Conservation (phyloP, 2,888 invertebrate genomes). For the Mamestra brassicae region DNA sequence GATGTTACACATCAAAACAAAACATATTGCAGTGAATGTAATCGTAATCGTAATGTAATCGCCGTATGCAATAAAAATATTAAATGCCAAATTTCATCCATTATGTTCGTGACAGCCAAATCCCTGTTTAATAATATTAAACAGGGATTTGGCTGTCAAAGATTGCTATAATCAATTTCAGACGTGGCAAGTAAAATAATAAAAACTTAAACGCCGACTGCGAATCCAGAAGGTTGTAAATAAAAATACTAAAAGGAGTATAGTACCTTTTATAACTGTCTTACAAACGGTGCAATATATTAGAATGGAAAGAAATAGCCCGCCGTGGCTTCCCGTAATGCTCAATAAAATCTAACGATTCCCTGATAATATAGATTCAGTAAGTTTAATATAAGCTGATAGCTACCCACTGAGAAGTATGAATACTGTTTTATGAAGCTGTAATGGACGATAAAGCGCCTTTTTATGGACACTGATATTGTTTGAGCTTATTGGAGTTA, state of each 20-base stretch:
- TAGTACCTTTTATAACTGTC: conserved; percentile 38
- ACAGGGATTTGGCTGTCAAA: too few relatives aligned
- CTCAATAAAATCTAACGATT: conserved; percentile 63
- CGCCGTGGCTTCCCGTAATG: conserved; percentile 53
- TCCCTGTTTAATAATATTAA: conserved; percentile 12
- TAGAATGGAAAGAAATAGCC: conserved; percentile 47
- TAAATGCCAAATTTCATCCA: conserved; percentile 3
- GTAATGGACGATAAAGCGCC: conserved; percentile 39
- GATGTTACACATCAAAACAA: not conserved
- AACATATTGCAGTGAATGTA: not conserved
- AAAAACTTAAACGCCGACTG: conserved; percentile 18
- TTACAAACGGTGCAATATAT: conserved; percentile 56
- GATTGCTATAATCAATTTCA: conserved; percentile 22
- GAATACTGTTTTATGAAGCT: conserved; percentile 54
- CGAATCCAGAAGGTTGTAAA: conserved; percentile 38
- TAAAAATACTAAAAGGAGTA: conserved; percentile 44
- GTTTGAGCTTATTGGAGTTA: conserved; percentile 48
- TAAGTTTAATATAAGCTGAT: conserved; percentile 62
- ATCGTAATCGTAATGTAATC: too few relatives aligned
- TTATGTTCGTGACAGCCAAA: conserved; percentile 27
- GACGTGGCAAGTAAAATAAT: conserved; percentile 17
- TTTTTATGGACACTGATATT: conserved; percentile 50
- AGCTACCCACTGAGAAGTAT: conserved; percentile 39
- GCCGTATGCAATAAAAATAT: conserved; percentile 12
- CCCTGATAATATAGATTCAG: conserved; percentile 60